Percentiles rank a stretch among this genome's conserved stretches.
Conservation (phyloP, 2,797 vertebrate species). For the Malacoraja senta region DNA sequence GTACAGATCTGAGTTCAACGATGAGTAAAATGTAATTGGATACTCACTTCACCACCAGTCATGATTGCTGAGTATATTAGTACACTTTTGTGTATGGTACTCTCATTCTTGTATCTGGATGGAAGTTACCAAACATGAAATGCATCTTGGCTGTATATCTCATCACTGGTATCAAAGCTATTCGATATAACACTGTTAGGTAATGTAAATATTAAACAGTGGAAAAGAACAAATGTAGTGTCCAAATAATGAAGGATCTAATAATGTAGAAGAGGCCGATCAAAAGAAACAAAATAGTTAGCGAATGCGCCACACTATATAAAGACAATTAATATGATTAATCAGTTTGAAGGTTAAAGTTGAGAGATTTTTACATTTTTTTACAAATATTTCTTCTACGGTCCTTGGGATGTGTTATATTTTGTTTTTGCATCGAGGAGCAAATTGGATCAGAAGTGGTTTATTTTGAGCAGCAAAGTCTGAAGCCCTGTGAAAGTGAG, state of each 20-base stretch:
- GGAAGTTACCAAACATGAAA: neutral
- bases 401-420: neutral
- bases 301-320: neutral
- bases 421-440: neutral
- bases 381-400: neutral
- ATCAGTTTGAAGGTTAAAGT: neutral
- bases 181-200: neutral
- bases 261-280: neutral
- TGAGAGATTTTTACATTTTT: neutral
- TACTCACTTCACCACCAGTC: neutral
- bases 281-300: neutral
- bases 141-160: neutral
- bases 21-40: neutral
- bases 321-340: neutral
- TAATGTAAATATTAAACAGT: neutral
- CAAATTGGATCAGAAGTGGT: neutral
- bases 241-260: neutral
- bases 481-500: constrained; percentile 26
- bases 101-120: neutral
- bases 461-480: constrained; percentile 19
- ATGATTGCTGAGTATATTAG: neutral
- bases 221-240: neutral
- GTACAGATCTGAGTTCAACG: neutral
- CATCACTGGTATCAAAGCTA: neutral
- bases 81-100: neutral